phyloP scores from a whole-genome alignment of 2,113 vertebrate species.

The Festucalex cinctus region DNA sequence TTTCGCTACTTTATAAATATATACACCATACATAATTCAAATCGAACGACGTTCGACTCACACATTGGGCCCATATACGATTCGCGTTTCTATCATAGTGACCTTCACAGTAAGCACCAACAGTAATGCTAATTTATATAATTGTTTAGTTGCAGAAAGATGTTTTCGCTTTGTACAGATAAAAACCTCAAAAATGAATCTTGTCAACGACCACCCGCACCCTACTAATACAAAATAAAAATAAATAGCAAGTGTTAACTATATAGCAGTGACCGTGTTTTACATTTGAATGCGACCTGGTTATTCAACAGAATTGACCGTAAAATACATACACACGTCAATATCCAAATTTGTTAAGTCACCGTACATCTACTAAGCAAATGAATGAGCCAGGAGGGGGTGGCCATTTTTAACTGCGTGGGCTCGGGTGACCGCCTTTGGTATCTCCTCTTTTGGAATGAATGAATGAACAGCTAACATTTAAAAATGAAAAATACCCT shows the following conservation, averaged over 20 bases:
- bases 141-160: neutral
- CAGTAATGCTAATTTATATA: neutral
- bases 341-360: neutral
- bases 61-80: neutral
- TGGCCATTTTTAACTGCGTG: constrained; percentile 56
- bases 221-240: neutral
- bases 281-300: neutral
- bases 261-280: neutral
- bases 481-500: neutral
- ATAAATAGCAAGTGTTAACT: neutral
- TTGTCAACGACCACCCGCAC: neutral
- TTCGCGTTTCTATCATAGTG: neutral
- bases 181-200: neutral
- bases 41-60: neutral
- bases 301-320: neutral
- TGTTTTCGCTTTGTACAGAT: neutral
- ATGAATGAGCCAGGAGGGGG: constrained; percentile 64
- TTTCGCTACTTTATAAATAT: neutral
- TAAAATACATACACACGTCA: neutral
- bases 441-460: neutral
- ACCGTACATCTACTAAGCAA: neutral
- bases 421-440: constrained; percentile 5
- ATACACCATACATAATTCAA: neutral
- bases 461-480: neutral
- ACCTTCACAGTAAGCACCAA: neutral